Percentiles rank a stretch among this genome's conserved stretches.
These are phyloP conservation scores for Pseudorasbora parva DNA, from an alignment of 2,113 vertebrate genomes.

Conservation along the genomic window DNA sequence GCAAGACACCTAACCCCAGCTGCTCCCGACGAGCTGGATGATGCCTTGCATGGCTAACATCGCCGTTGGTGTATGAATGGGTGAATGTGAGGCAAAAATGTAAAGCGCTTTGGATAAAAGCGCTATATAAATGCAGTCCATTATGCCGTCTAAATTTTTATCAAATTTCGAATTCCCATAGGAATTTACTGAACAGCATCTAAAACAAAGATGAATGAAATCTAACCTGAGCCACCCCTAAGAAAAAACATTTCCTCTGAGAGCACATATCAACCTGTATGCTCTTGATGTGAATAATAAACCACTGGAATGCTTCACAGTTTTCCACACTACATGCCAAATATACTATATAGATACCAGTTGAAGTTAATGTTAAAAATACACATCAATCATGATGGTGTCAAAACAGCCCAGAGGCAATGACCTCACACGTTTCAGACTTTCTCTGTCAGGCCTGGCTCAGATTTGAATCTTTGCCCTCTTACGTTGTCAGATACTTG, in stretches of 20 bases:
- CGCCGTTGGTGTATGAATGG: too few species aligned
- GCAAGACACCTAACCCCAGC: too few species aligned
- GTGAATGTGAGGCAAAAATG: too few species aligned
- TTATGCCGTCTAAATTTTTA: background rate
- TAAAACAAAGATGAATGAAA: background rate
- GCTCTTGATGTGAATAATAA: background rate
- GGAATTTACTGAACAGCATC: background rate
- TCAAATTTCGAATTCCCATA: background rate
- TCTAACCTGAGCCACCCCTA: background rate
- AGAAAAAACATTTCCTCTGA: background rate
- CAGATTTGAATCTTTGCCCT: background rate
- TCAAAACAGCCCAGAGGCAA: slow-evolving; percentile 10
- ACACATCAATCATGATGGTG: background rate
- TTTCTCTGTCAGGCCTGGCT: background rate
- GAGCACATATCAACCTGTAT: background rate
- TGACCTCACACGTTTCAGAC: slow-evolving; percentile 14
- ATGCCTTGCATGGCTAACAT: too few species aligned
- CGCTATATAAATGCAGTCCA: too few species aligned
- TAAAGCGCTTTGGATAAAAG: too few species aligned
- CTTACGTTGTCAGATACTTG: slow-evolving; percentile 2
- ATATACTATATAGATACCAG: background rate
- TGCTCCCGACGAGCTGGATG: too few species aligned
- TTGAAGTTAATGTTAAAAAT: background rate
- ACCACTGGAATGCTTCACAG: background rate
- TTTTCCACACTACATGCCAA: background rate